Base-by-base conservation (phyloP, 1,140 invertebrate species). In the Cotesia vestalis region DNA sequence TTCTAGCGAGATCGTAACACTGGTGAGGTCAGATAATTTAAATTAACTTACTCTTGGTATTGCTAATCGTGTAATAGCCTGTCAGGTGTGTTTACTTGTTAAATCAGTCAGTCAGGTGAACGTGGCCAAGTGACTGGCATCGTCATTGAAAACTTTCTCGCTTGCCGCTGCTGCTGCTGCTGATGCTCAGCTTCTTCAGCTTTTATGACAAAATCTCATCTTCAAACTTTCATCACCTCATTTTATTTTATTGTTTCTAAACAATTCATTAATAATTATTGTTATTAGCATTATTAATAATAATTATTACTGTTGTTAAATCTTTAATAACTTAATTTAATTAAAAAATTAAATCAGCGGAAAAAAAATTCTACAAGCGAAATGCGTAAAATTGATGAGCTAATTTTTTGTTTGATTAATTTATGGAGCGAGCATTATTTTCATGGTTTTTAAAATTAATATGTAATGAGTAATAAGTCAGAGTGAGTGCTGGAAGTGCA, bases 141-240 rank as follows among this genome's bases (percentile, higher is more conserved):
- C 60, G 59, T 35, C 61, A 72, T 72, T 72, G 70, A 66, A 66
- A 66, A 72, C 70, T 72, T 72, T 72, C 70, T 40, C 70, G 70
- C 40, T 46, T 46, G 40, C 40, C 11, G 40, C 40, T 46, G 40
- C 6, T 46, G 40, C 40, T 46, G 40, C 1, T 46, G 40, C 40
- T 46, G 40, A 6, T 46, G 40, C 40, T 46, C 40, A 46, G 40
- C 40, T 46, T 46, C 64, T 69, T 72, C 17, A 38, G 66, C 66
- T 67, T 67, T 67, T 67, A 67, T 67, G 52, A 52, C 27, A 55
- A 38, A 55, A 67, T 34, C 17, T 52, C 17, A 9, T 51, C 40
- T 53, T 36, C 6, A 6, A 53, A 27, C 20, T 36, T 35, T 67
- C n/a, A 53, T 51, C 66, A 35, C 17, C 62, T 38, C 17, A 36